A percentile compares a stretch with the other conserved stretches of the same genome.
Evolutionary conservation across 2,888 invertebrate species (phyloP).

Genomic region (Tiphia femorata): DNA sequence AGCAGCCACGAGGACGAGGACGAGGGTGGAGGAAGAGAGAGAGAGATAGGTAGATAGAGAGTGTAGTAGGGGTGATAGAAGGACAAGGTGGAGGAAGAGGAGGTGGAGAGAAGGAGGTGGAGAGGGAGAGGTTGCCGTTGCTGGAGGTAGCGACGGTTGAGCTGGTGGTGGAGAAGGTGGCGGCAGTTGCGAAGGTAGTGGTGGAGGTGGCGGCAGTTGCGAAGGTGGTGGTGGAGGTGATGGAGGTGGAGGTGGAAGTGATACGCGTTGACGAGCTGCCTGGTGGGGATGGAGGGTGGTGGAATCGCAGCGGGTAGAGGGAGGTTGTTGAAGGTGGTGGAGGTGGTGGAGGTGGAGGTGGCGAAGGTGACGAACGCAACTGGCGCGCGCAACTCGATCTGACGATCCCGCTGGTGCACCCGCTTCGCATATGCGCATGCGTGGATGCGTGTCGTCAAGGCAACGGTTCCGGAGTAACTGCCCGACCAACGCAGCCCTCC

Average conservation of each 20-base stretch:
- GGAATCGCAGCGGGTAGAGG: constrained; percentile 8
- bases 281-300: constrained; percentile 10
- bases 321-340: constrained; percentile 3
- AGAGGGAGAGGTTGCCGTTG: constrained; percentile 12
- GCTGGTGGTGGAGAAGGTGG: constrained; percentile 14
- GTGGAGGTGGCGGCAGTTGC: constrained; percentile 20
- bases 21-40: constrained; percentile 7
- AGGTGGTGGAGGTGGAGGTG: constrained; percentile 23
- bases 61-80: constrained; percentile 3
- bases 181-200: constrained; percentile 14
- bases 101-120: constrained; percentile 18
- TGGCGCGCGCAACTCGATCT: constrained; percentile 46
- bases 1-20: constrained; percentile 23
- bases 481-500: constrained; percentile 55
- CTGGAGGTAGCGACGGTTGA: not conserved
- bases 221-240: constrained; percentile 5
- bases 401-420: constrained; percentile 33
- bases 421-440: constrained; percentile 48
- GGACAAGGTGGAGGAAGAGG: constrained; percentile 9
- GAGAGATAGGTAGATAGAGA: not conserved
- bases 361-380: constrained; percentile 24
- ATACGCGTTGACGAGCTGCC: no score
- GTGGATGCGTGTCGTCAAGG: constrained; percentile 65
- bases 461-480: constrained; percentile 69
- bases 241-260: constrained; percentile 10